phyloP scores from a whole-genome alignment of 92 coral and sea anemone species.

The Parazoanthus swiftii region DNA sequence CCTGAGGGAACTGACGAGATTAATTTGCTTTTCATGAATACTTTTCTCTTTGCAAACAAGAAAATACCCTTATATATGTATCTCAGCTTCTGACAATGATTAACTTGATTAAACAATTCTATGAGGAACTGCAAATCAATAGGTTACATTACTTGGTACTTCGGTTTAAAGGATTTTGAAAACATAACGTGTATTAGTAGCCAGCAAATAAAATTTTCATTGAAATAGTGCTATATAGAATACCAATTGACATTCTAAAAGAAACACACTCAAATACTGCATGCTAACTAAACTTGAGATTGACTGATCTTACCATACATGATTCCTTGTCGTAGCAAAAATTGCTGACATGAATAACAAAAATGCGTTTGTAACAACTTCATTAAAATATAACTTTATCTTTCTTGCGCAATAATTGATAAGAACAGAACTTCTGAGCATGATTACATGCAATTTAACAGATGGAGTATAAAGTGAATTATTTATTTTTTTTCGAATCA shows the following conservation, averaged over 20 bases:
- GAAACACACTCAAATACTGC: background rate
- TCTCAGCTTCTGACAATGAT: no score
- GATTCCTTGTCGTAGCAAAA: no score
- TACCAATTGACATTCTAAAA: no score
- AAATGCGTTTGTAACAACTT: no score
- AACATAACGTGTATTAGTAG: no score
- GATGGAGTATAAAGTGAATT: no score
- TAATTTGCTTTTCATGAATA: background rate
- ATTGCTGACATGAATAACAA: background rate
- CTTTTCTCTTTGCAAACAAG: background rate
- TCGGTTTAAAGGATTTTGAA: background rate
- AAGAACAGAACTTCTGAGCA: background rate
- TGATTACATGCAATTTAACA: no score
- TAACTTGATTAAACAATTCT: no score
- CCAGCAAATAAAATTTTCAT: no score
- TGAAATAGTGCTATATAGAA: background rate
- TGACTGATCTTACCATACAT: background rate
- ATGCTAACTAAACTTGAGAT: background rate
- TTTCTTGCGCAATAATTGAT: background rate
- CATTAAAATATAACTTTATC: background rate
- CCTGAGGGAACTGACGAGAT: background rate
- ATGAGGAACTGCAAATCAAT: no score
- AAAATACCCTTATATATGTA: no score
- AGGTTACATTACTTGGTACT: background rate
- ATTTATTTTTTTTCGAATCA: no score